phyloP scores from a whole-genome alignment of 2,888 invertebrate genomes.

The Eupithecia exiguata region DNA sequence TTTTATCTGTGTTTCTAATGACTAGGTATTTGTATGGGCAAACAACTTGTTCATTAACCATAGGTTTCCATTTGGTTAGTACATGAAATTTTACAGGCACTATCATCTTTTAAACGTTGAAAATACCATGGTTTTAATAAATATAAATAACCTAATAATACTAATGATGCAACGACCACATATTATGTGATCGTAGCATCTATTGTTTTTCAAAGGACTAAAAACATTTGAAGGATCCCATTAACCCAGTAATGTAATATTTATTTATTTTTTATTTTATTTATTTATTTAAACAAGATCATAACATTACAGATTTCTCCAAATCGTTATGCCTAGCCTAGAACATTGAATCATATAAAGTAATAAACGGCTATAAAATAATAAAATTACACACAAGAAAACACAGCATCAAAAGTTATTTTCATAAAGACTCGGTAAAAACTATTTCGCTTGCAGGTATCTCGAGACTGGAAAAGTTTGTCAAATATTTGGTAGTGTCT shows the following conservation, averaged over 20 bases:
- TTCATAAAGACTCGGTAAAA: no score
- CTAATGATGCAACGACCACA: no score
- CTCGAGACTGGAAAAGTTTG: neutral
- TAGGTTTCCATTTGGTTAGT: neutral
- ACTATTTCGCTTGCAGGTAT: neutral
- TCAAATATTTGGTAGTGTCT: neutral
- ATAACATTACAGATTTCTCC: no score
- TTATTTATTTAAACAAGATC: no score
- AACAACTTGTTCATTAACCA: neutral
- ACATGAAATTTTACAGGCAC: neutral
- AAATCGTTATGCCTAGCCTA: no score
- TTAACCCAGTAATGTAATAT: no score
- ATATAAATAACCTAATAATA: no score
- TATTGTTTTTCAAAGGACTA: neutral
- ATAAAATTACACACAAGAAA: no score
- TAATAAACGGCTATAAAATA: no score
- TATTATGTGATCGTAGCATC: no score
- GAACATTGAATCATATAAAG: no score
- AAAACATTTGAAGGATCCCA: neutral
- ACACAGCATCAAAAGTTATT: neutral
- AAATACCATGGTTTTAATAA: neutral
- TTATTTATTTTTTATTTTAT: no score
- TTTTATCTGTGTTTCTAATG: constrained; percentile 5
- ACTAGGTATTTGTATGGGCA: neutral
- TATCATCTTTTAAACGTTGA: neutral